Conservation (phyloP, 2,888 invertebrate species). For the Parochlus steinenii region DNA sequence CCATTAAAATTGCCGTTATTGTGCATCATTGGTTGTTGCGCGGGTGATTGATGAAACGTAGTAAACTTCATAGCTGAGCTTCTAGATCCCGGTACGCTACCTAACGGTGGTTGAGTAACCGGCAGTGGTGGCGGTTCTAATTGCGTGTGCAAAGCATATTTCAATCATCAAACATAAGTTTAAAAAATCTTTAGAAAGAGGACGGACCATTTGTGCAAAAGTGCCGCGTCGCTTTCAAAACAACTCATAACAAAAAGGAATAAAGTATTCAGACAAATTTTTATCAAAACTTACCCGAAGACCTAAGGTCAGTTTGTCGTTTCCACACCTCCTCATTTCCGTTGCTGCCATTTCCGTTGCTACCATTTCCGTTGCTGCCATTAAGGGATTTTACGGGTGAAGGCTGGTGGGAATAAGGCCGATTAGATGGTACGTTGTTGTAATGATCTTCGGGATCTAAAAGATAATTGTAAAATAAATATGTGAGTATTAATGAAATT, state of each 20-base stretch:
- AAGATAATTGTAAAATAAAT: neutral
- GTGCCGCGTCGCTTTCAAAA: no score
- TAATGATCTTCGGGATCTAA: constrained; percentile 20
- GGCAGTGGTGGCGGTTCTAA: constrained; percentile 31
- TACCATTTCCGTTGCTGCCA: constrained; percentile 22
- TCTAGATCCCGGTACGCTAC: neutral
- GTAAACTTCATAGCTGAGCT: constrained; percentile 2
- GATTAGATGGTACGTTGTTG: constrained; percentile 17
- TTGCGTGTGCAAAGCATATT: constrained; percentile 1
- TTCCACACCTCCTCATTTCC: constrained; percentile 24
- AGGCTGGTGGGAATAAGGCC: constrained; percentile 19
- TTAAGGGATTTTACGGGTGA: neutral
- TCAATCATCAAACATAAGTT: neutral
- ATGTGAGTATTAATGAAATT: constrained; percentile 1
- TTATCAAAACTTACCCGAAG: constrained; percentile 21
- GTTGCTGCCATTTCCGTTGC: constrained; percentile 24
- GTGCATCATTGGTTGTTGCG: constrained; percentile 16
- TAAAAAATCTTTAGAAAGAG: neutral
- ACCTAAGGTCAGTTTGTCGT: constrained; percentile 25
- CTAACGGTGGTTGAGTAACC: constrained; percentile 27
- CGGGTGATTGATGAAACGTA: constrained; percentile 13
- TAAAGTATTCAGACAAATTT: neutral
- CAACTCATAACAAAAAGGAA: neutral
- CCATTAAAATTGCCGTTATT: constrained; percentile 15
- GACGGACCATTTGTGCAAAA: no score